Conservation (phyloP, 2,797 vertebrate genomes). For the Rhyacichthys aspro region DNA sequence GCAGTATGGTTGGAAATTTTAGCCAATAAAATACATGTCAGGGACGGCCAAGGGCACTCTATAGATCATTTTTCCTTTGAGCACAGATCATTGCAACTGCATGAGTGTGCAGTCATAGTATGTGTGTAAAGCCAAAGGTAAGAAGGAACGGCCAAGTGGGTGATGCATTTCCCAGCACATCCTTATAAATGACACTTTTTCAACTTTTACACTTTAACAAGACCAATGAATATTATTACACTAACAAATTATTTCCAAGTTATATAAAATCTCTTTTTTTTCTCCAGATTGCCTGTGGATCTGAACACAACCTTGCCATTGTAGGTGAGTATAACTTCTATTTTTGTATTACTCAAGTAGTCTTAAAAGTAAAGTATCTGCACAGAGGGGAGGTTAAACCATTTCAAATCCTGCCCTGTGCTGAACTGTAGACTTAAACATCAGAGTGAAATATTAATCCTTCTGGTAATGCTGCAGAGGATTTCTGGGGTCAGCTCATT, state of each 20-base stretch:
- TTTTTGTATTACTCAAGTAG: background rate
- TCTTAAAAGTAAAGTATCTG: constrained; percentile 25
- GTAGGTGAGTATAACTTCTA: constrained; percentile 83
- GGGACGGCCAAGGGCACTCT: constrained; percentile 46
- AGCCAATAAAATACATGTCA: constrained; percentile 56
- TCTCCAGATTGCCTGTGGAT: constrained; percentile 90
- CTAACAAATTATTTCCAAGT: constrained; percentile 12
- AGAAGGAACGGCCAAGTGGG: constrained; percentile 47
- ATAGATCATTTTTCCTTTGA: constrained; percentile 28
- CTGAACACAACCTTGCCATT: constrained; percentile 93
- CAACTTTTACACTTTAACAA: constrained; percentile 34
- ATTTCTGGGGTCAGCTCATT: constrained; percentile 62
- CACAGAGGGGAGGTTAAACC: constrained; percentile 18
- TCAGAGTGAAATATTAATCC: constrained; percentile 58
- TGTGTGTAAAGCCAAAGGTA: constrained; percentile 33
- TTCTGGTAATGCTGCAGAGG: constrained; percentile 55
- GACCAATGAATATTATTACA: constrained; percentile 24
- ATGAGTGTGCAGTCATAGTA: constrained; percentile 36
- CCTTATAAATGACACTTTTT: constrained; percentile 20
- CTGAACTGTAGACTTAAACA: constrained; percentile 35
- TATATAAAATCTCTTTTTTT: constrained; percentile 11
- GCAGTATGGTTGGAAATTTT: constrained; percentile 29
- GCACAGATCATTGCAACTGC: constrained; percentile 37
- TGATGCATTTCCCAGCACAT: constrained; percentile 41
- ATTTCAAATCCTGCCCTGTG: constrained; percentile 24